A percentile compares a stretch with the other conserved stretches of the same genome.
phyloP scores from a whole-genome alignment of 2,113 vertebrate genomes.

The Hippocampus zosterae region DNA sequence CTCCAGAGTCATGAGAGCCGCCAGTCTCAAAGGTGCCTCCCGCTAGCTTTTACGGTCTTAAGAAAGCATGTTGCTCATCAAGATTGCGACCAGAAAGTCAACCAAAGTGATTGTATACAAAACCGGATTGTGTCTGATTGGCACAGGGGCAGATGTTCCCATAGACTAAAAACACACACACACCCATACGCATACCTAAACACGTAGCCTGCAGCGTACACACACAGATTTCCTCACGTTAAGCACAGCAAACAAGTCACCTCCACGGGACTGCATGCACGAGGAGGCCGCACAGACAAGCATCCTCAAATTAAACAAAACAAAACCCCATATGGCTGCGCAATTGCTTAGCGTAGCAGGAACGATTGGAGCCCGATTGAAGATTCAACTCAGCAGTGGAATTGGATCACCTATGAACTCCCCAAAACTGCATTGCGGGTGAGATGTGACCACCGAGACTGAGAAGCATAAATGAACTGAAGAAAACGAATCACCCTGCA shows the following conservation, averaged over 20 bases:
- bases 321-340: conserved; percentile 58
- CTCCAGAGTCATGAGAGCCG: not conserved
- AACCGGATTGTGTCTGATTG: conserved; percentile 59
- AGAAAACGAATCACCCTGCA: conserved; percentile 54
- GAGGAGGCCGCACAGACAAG: conserved; percentile 50
- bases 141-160: conserved; percentile 63
- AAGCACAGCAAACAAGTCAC: conserved; percentile 65
- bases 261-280: conserved; percentile 21
- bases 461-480: conserved; percentile 60
- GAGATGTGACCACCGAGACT: not conserved
- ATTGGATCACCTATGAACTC: conserved; percentile 51
- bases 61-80: conserved; percentile 33
- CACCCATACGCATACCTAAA: conserved; percentile 61
- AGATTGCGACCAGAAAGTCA: conserved; percentile 4
- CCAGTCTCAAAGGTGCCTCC: not conserved
- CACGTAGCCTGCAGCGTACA: conserved; percentile 60
- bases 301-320: conserved; percentile 65
- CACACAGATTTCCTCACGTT: conserved; percentile 65
- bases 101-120: conserved; percentile 41
- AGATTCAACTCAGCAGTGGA: conserved; percentile 40
- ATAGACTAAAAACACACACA: conserved; percentile 56
- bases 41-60: not conserved
- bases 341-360: conserved; percentile 60
- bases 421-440: not conserved
- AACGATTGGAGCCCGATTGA: conserved; percentile 58